Percentiles rank a stretch among this genome's conserved stretches.
These are phyloP conservation scores for Tympanuchus pallidicinctus DNA, from an alignment of 2,113 vertebrate species.

Conservation along the genomic window DNA sequence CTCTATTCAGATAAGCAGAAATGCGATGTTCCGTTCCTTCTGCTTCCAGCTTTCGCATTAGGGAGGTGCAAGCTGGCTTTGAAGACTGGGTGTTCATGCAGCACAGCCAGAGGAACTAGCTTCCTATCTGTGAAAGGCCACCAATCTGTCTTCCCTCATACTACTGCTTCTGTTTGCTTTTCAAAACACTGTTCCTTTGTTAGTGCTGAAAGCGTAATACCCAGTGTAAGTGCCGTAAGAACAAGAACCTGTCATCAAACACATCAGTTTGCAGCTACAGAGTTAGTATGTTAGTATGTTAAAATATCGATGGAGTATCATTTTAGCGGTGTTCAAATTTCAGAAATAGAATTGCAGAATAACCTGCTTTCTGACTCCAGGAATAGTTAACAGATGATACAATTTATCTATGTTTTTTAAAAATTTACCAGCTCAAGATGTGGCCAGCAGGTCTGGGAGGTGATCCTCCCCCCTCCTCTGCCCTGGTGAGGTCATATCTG, in stretches of 20 bases:
- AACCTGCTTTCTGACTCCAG: neutral
- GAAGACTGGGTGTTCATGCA: neutral
- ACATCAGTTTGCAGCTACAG: neutral
- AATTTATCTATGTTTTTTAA: neutral
- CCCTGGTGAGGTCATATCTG: no score
- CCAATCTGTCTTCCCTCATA: neutral
- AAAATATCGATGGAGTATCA: neutral
- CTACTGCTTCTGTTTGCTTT: neutral
- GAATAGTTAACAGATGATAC: neutral
- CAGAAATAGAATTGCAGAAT: neutral
- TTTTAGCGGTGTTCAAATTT: neutral
- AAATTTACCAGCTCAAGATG: neutral
- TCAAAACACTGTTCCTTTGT: neutral
- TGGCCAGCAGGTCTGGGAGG: no score
- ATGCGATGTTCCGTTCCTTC: neutral
- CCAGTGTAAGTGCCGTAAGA: rapidly evolving
- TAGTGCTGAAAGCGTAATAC: neutral
- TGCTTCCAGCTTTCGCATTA: neutral
- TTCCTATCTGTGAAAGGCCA: neutral
- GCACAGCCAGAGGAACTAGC: neutral
- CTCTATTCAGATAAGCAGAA: neutral
- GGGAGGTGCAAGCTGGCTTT: neutral
- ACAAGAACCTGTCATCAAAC: neutral
- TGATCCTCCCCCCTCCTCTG: no score
- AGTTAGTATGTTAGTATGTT: neutral